phyloP scores from a whole-genome alignment of 2,888 invertebrate genomes.

The Allolobophora icterica region DNA sequence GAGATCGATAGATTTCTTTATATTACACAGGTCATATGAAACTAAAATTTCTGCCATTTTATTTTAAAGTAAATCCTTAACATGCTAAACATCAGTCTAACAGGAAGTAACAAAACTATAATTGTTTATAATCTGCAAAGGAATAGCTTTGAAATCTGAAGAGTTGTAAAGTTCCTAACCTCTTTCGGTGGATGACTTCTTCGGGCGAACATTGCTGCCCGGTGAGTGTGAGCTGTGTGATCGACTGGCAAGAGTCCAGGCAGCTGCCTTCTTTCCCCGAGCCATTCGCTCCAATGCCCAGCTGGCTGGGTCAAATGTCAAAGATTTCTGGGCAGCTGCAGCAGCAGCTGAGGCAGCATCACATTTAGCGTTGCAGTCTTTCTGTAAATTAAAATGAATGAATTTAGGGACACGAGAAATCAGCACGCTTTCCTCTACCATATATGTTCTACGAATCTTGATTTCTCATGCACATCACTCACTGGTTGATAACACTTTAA shows the following conservation, averaged over 20 bases:
- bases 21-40: not conserved
- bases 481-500: not conserved
- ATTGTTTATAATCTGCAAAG: not conserved
- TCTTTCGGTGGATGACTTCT: conserved; percentile 66
- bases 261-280: conserved; percentile 53
- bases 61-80: not conserved
- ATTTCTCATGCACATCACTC: not conserved
- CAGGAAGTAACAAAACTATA: not conserved
- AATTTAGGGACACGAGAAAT: not conserved
- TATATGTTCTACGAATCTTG: not conserved
- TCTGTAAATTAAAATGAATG: not conserved
- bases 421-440: not conserved
- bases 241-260: conserved; percentile 35
- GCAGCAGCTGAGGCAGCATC: not conserved
- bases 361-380: conserved; percentile 11
- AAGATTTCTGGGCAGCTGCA: not conserved
- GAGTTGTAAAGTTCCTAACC: conserved; percentile 20
- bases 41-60: not conserved
- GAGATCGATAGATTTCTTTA: not conserved
- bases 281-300: conserved; percentile 50
- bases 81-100: not conserved
- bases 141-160: not conserved
- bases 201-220: conserved; percentile 74
- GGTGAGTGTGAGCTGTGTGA: conserved; percentile 74
- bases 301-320: conserved; percentile 29